Evolutionary conservation across 2,797 vertebrate genomes (phyloP), one percentile per base, ranked within the genome.

Genomic region (Hozukius guyotensis): DNA sequence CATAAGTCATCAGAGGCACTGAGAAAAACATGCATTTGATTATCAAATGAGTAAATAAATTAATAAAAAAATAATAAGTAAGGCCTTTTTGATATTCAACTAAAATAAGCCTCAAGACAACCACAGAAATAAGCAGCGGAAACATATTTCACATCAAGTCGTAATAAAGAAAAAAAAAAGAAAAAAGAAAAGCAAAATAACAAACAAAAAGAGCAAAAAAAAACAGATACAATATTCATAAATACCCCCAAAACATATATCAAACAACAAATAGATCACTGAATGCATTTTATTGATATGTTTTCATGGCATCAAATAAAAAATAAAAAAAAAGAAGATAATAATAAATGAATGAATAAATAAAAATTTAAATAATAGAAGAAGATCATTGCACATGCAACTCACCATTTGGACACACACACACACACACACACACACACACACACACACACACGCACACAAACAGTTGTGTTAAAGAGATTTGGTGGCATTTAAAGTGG

Each of bases 401-500:
- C 14, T 53, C 10, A 55, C 53, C 11, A 49, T 34, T 42, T 18
- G 11, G 10, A 42, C 64, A 61, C 22, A 36, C 25, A 29, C 24
- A 32, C 2, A 61, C 4, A 34, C 60, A 70, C 24, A 55, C 55
- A 77, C 57, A 52, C n/a, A 18, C 16, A 20, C 59, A 73, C 24
- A 25, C 25, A n/a, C 34, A 11, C 16, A 38, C 18, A 73, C 4
- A 59, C 20, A 36, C 27, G 10, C 10, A 71, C 59, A 56, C 31
- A 42, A 32, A 61, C 2, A 9, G 13, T 31, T 56, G 32, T 77
- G 75, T 82, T 89, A 86, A 92, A 88, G 34, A 64, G 72, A 65
- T 82, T 53, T 74, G 71, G 82, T 88, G 85, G 56, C 77, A 77
- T 92, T 90, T 88, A 83, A 87, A 70, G 84, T 56, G 75, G 18